Base-by-base conservation (phyloP, 2,888 invertebrate genomes). In the Seira ritae region DNA sequence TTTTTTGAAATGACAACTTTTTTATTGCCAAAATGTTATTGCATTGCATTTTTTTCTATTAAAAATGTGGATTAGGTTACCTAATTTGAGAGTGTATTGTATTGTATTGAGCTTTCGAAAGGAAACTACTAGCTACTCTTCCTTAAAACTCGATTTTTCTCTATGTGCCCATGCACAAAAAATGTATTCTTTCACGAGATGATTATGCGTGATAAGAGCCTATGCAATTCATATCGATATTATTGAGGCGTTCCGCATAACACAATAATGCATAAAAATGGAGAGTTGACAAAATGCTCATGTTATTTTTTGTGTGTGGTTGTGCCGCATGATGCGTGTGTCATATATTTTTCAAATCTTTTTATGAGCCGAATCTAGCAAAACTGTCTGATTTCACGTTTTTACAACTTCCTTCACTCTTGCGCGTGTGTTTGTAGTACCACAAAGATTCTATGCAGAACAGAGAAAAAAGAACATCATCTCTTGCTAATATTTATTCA, bases 351-450 rank as follows among this genome's bases (percentile, higher is more conserved):
- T 70, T 71, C 60, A 37, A 20, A 65, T 65, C 60, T 76, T 76
- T 77, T 31, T 77, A 77, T 76, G 69, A 31, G 2, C 3, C 31
- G 31, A 31, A 31, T 31, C 31, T 31, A 31, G 65, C 37, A 60
- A 8, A 70, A 62, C 70, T 66, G 73, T 77, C 77, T 70, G 70
- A 62, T 77, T 78, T 69, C 69, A 74, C 66, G 75, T 68, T 74
- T 74, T 78, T 71, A 78, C 66, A 71, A 71, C 78, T 78, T 78
- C 78, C 78, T 78, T 71, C 62, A 71, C 24, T 77, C 77, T 70
- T 77, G 70, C 71, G 71, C 71, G 46, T 71, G 71, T 66, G 66
- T 20, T 10, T 15, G 37, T 31, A 31, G 2, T 31, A 4, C 3
- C 31, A 2, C 31, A 31, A 31, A 31, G 31, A 31, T 31, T 31